Percentiles rank a stretch among this genome's conserved stretches.
Conservation (phyloP, 1,140 invertebrate genomes). For the Coenobita brevimanus region DNA sequence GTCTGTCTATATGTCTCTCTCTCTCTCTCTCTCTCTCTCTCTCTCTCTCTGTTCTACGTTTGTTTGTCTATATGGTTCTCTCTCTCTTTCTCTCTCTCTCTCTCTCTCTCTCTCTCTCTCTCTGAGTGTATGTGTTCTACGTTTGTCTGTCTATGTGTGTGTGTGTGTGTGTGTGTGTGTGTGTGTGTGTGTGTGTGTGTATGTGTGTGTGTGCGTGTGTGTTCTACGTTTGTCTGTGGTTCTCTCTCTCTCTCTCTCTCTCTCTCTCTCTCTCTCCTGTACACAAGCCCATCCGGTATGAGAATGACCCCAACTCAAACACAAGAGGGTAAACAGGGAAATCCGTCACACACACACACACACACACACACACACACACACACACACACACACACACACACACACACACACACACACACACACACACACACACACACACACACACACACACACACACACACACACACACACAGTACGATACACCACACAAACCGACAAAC, state of each 20-base stretch:
- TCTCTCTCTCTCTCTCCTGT: too few relatives aligned
- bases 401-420: not conserved
- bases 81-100: too few relatives aligned
- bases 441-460: not conserved
- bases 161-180: too few relatives aligned
- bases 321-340: not conserved
- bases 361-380: slow-evolving; percentile 5
- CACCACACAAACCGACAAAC: too few relatives aligned
- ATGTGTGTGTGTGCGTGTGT: not conserved
- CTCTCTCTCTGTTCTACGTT: not conserved
- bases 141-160: too few relatives aligned
- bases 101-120: slow-evolving; percentile 1
- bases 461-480: too few relatives aligned
- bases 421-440: not conserved
- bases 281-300: not conserved
- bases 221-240: too few relatives aligned
- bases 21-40: not conserved
- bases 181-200: not conserved
- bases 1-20: too few relatives aligned
- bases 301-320: not conserved
- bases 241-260: too few relatives aligned
- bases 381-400: slow-evolving; percentile 15
- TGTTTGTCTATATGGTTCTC: not conserved
- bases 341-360: not conserved
- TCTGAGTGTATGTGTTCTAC: too few relatives aligned